Conservation (phyloP, 2,888 invertebrate genomes). For the Bursaphelenchus okinawaensis region DNA sequence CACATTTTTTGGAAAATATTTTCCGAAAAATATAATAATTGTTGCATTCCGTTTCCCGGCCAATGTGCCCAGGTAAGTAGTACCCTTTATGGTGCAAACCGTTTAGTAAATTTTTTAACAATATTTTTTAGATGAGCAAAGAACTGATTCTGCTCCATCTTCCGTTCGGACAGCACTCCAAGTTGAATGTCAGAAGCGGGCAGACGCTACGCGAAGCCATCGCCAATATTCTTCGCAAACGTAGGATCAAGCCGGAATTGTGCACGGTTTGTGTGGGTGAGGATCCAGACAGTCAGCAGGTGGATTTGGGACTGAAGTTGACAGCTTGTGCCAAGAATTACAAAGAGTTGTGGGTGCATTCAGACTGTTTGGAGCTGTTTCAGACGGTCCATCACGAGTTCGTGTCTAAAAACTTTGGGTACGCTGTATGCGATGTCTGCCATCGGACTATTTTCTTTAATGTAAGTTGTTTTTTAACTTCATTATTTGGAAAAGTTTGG, state of each 20-base stretch:
- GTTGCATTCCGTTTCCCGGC: too few relatives aligned
- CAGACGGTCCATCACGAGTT: slow-evolving; percentile 33
- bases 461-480: slow-evolving; percentile 1
- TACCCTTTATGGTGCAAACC: too few relatives aligned
- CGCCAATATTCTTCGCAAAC: slow-evolving; percentile 30
- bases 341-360: slow-evolving; percentile 55
- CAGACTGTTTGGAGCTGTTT: slow-evolving; percentile 41
- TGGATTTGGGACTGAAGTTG: slow-evolving; percentile 36
- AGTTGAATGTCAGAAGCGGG: slow-evolving; percentile 41
- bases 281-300: slow-evolving; percentile 38
- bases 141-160: slow-evolving; percentile 49
- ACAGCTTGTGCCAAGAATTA: slow-evolving; percentile 40
- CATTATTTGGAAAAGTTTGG: background rate
- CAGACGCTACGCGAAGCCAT: slow-evolving; percentile 39
- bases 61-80: too few relatives aligned
- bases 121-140: background rate
- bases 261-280: slow-evolving; percentile 47
- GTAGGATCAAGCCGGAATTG: slow-evolving; percentile 42
- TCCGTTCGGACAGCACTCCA: slow-evolving; percentile 56
- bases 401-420: slow-evolving; percentile 29
- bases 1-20: too few relatives aligned
- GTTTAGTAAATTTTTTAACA: too few relatives aligned
- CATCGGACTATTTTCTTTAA: slow-evolving; percentile 26
- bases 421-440: slow-evolving; percentile 35
- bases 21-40: too few relatives aligned